Conservation (phyloP, 2,797 vertebrate genomes). For the Acipenser ruthenus region DNA sequence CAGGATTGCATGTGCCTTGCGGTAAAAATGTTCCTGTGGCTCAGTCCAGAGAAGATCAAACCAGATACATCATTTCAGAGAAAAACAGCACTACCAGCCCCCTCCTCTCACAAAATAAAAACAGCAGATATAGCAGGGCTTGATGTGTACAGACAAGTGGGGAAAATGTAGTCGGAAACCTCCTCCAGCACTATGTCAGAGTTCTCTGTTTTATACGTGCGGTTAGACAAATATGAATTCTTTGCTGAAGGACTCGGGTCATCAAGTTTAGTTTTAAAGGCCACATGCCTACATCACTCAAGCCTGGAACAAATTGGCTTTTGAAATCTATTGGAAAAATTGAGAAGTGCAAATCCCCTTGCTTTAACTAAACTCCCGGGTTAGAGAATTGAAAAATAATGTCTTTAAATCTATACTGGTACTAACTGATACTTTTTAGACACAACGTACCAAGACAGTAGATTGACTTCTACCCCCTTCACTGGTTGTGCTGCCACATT, state of each 20-base stretch:
- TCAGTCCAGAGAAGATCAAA: conserved; percentile 58
- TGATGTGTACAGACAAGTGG: conserved; percentile 59
- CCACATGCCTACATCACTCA: conserved; percentile 46
- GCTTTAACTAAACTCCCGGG: neutral
- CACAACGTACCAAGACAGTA: neutral
- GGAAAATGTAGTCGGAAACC: conserved; percentile 62
- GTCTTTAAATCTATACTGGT: neutral
- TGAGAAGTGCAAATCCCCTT: neutral
- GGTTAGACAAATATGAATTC: conserved; percentile 18
- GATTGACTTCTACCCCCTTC: neutral
- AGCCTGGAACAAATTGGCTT: conserved; percentile 63
- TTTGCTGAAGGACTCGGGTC: conserved; percentile 18
- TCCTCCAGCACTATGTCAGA: conserved; percentile 57
- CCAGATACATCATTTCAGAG: conserved; percentile 53
- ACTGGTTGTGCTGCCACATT: neutral
- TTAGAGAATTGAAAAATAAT: neutral
- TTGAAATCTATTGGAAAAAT: conserved; percentile 11
- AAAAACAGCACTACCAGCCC: conserved; percentile 32
- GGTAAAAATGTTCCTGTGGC: conserved; percentile 48
- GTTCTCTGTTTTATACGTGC: conserved; percentile 35
- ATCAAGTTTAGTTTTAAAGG: conserved; percentile 19
- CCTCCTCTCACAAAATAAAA: conserved; percentile 43
- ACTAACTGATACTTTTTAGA: neutral
- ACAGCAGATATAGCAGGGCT: conserved; percentile 45
- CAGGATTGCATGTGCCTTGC: conserved; percentile 37